Percentiles rank a stretch among this genome's conserved stretches.
phyloP scores from a whole-genome alignment of 2,888 invertebrate species.

The Trichacis sp. region DNA sequence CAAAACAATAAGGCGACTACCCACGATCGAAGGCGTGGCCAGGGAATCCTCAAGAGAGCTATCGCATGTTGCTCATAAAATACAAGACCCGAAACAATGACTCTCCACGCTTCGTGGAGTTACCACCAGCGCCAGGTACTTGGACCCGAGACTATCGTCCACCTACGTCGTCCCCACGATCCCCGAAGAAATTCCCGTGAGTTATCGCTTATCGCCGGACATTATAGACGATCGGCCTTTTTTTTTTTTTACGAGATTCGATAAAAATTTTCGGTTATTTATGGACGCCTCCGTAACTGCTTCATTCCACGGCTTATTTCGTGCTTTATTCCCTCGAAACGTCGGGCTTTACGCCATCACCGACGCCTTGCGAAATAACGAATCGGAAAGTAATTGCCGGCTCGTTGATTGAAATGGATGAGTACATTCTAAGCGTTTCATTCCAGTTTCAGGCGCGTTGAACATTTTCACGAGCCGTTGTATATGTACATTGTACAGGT shows the following conservation, averaged over 20 bases:
- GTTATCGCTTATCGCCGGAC: conserved; percentile 23
- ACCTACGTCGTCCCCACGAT: conserved; percentile 31
- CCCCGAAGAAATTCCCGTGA: conserved; percentile 17
- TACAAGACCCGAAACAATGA: conserved; percentile 14
- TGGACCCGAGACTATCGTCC: not conserved
- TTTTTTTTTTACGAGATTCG: not conserved
- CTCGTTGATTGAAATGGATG: no score
- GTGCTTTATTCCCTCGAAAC: no score
- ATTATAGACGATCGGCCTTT: conserved; percentile 25
- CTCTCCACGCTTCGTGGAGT: conserved; percentile 6
- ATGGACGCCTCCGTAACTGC: not conserved
- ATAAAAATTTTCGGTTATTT: not conserved
- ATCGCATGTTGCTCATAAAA: conserved; percentile 20
- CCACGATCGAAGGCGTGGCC: conserved; percentile 25
- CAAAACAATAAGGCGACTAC: conserved; percentile 31
- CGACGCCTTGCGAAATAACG: no score
- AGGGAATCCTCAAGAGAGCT: conserved; percentile 4
- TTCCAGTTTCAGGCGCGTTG: no score
- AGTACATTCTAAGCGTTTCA: no score
- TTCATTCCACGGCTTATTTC: not conserved
- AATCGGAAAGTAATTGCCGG: no score
- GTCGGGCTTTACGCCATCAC: no score
- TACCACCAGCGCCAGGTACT: conserved; percentile 2
- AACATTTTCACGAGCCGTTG: no score
- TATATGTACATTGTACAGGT: no score